Conservation (phyloP, 2,797 vertebrate genomes). For the Australoheros facetus region DNA sequence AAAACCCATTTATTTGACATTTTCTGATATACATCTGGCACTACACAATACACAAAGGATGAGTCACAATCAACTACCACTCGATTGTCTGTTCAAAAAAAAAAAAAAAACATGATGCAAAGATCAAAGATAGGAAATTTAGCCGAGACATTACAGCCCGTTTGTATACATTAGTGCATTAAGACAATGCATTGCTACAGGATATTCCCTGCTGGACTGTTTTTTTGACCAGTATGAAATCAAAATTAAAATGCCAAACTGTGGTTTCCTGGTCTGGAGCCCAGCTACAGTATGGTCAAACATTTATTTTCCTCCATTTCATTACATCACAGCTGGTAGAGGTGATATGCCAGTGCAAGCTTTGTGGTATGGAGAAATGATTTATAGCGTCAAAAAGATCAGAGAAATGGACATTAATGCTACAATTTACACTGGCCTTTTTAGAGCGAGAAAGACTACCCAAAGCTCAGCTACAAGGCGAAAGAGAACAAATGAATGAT, state of each 20-base stretch:
- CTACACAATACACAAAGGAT: background rate
- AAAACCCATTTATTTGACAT: background rate
- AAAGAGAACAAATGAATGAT: background rate
- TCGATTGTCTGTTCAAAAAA: background rate
- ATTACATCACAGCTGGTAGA: conserved; percentile 24
- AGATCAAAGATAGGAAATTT: background rate
- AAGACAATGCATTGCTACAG: background rate
- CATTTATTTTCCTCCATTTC: conserved; percentile 2
- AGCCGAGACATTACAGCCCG: background rate
- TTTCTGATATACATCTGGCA: too few species aligned
- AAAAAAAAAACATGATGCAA: background rate
- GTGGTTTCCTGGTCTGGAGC: background rate
- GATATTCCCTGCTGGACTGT: background rate
- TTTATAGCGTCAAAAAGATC: conserved; percentile 2
- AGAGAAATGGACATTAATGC: background rate
- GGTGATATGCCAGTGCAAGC: conserved; percentile 13
- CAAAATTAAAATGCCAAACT: background rate
- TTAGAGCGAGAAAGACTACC: background rate
- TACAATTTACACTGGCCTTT: background rate
- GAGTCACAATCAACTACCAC: background rate
- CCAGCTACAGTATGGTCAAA: background rate
- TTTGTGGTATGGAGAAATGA: conserved; percentile 22
- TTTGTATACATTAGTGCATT: background rate
- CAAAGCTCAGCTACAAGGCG: background rate
- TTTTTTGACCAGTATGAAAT: background rate